Evolutionary conservation across 2,888 invertebrate species (phyloP).

Genomic region (Watsonalla binaria): DNA sequence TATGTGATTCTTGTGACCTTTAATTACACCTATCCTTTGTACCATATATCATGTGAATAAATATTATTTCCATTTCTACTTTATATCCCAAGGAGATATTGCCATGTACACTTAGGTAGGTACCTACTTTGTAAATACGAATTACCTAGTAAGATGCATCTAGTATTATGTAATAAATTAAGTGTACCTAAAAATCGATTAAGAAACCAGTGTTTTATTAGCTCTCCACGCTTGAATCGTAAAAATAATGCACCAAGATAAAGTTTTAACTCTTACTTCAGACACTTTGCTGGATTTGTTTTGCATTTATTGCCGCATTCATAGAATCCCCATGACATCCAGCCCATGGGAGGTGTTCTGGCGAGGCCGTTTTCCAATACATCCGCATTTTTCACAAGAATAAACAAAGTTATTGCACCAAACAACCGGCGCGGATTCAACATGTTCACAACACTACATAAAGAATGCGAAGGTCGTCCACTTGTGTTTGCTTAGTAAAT

Average conservation of each 20-base stretch:
- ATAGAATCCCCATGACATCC: slow-evolving; percentile 86
- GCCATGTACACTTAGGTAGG: too few relatives aligned
- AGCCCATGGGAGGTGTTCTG: slow-evolving; percentile 84
- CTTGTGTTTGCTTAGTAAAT: too few relatives aligned
- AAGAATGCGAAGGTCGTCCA: background rate
- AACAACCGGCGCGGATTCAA: slow-evolving; percentile 4
- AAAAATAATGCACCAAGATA: background rate
- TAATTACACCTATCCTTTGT: too few relatives aligned
- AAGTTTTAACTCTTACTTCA: slow-evolving; percentile 68
- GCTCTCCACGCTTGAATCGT: background rate
- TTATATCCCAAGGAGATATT: too few relatives aligned
- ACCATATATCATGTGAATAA: too few relatives aligned
- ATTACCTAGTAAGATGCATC: too few relatives aligned
- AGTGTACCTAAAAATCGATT: background rate
- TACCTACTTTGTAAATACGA: too few relatives aligned
- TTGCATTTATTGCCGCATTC: slow-evolving; percentile 80
- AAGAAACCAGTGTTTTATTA: too few relatives aligned
- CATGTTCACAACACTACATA: background rate
- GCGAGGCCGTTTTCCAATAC: slow-evolving; percentile 81
- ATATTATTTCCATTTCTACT: too few relatives aligned
- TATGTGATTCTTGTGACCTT: too few relatives aligned
- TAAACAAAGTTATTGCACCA: slow-evolving; percentile 17
- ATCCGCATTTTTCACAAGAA: slow-evolving; percentile 34
- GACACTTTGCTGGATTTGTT: slow-evolving; percentile 79
- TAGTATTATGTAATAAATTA: too few relatives aligned